Percentiles rank a stretch among this genome's conserved stretches.
Evolutionary conservation across 2,888 invertebrate genomes (phyloP).

Genomic region (Miltochrista miniata): DNA sequence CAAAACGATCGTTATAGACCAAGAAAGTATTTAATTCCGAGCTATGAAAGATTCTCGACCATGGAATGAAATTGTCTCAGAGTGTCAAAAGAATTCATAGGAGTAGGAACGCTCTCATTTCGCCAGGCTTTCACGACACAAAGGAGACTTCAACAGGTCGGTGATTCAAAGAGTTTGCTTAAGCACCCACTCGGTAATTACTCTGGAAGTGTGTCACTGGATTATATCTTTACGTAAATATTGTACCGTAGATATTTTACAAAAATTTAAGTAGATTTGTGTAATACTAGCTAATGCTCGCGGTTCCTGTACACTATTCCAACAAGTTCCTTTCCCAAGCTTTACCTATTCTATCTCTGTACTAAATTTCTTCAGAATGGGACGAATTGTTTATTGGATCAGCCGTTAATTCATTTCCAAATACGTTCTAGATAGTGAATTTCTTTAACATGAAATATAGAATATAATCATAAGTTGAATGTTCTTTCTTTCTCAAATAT

Average conservation of each 20-base stretch:
- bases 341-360: no score
- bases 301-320: no score
- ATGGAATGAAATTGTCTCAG: conserved; percentile 31
- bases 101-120: conserved; percentile 15
- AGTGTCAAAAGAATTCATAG: conserved; percentile 32
- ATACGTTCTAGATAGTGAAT: no score
- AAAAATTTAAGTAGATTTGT: no score
- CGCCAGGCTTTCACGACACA: conserved; percentile 12
- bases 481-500: no score
- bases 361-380: no score
- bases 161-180: not conserved
- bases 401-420: no score
- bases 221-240: not conserved
- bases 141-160: conserved; percentile 7
- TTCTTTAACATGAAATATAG: no score
- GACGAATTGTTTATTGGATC: no score
- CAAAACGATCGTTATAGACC: conserved; percentile 11
- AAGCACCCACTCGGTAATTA: conserved; percentile 1
- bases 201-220: conserved; percentile 1
- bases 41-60: conserved; percentile 19
- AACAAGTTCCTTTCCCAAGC: no score
- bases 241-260: not conserved
- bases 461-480: no score
- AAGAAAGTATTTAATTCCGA: conserved; percentile 12
- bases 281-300: no score